phyloP scores from a whole-genome alignment of 2,797 vertebrate genomes.

The Caiman crocodilus region DNA sequence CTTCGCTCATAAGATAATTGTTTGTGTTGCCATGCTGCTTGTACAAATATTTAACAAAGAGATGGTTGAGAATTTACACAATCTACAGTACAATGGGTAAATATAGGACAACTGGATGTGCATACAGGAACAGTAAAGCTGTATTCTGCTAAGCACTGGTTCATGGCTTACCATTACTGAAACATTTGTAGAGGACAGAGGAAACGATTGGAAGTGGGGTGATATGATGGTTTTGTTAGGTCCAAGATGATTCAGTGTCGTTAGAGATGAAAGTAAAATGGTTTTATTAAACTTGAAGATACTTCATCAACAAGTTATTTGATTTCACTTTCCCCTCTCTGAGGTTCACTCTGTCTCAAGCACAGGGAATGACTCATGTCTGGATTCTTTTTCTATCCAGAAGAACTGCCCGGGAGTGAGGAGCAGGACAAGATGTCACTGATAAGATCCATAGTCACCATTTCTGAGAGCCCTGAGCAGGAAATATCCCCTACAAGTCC shows the following conservation, averaged over 20 bases:
- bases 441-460: background rate
- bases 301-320: background rate
- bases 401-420: background rate
- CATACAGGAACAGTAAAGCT: background rate
- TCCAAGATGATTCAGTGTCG: background rate
- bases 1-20: background rate
- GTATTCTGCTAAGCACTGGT: background rate
- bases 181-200: background rate
- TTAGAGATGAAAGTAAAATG: background rate
- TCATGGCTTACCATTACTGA: background rate
- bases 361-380: background rate
- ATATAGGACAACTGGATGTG: background rate
- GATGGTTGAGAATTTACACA: background rate
- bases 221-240: background rate
- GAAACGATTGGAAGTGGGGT: background rate
- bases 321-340: background rate
- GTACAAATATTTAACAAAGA: background rate
- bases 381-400: background rate
- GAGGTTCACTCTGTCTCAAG: background rate
- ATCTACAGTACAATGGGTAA: background rate
- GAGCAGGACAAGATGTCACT: background rate
- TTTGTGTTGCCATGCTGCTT: background rate
- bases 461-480: background rate
- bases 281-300: background rate
- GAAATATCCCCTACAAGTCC: background rate